Conservation (phyloP, 2,113 vertebrate species). For the Colaptes auratus region DNA sequence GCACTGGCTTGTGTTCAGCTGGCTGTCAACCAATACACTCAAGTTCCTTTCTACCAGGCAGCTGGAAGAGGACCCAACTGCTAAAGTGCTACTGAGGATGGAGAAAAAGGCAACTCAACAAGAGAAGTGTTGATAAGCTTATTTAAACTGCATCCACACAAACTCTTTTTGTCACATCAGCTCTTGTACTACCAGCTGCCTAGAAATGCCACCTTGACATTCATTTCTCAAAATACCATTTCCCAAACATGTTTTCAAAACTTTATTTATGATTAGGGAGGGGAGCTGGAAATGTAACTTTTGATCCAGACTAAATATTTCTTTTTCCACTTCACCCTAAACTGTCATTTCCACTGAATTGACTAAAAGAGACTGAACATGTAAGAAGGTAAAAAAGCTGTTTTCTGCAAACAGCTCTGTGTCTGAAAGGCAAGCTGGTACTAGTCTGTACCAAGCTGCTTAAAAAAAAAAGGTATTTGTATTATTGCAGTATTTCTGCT, state of each 20-base stretch:
- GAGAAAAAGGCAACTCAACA: conserved; percentile 10
- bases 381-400: background rate
- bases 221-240: conserved; percentile 16
- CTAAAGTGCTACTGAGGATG: conserved; percentile 18
- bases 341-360: background rate
- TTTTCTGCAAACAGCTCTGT: background rate
- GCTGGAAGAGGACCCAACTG: background rate
- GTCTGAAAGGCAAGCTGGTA: background rate
- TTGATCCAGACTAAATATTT: conserved; percentile 30
- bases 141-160: background rate
- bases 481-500: background rate
- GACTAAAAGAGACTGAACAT: background rate
- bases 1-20: no score
- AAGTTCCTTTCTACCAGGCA: no score
- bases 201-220: conserved; percentile 36
- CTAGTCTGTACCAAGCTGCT: background rate
- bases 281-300: conserved; percentile 40
- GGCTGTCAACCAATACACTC: no score
- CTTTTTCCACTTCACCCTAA: background rate
- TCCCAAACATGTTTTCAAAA: conserved; percentile 38
- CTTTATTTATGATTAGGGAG: conserved; percentile 30
- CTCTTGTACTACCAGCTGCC: background rate
- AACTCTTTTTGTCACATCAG: background rate
- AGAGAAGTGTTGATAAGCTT: background rate
- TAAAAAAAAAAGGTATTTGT: background rate